These are phyloP conservation scores for Orussus abietinus DNA, from an alignment of 1,140 invertebrate genomes.

Conservation along the genomic window DNA sequence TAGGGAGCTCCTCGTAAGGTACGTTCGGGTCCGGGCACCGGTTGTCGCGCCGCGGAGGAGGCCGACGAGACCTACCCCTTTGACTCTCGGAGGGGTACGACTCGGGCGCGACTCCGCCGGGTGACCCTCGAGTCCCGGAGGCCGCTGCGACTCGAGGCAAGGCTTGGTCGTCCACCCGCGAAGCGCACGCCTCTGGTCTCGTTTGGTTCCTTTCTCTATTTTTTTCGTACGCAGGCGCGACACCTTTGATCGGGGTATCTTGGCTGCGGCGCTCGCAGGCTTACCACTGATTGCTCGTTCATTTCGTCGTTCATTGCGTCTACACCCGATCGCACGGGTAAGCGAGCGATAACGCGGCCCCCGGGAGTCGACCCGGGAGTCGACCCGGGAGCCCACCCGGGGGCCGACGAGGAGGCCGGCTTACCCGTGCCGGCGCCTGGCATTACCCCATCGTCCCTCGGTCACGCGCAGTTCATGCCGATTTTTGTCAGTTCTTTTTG, in stretches of 20 bases:
- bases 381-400: no score
- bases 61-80: no score
- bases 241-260: constrained; percentile 25
- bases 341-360: constrained; percentile 22
- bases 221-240: constrained; percentile 31
- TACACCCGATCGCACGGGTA: constrained; percentile 27
- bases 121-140: no score
- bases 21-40: no score
- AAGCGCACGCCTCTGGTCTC: no score
- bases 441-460: constrained; percentile 2
- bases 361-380: no score
- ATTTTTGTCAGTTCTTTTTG: constrained; percentile 46
- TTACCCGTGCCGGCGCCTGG: constrained; percentile 32
- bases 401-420: no score
- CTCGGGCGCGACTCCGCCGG: no score
- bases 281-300: constrained; percentile 51
- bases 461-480: constrained; percentile 35
- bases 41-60: no score
- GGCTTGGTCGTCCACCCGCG: no score
- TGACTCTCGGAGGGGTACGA: no score
- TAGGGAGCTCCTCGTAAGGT: constrained; percentile 83
- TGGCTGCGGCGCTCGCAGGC: constrained; percentile 49
- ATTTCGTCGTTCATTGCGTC: constrained; percentile 31
- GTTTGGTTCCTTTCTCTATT: constrained; percentile 36
- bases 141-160: no score